Percentiles rank a stretch among this genome's conserved stretches.
Evolutionary conservation across 2,888 invertebrate species (phyloP).

Genomic region (Amphiduros pacificus): DNA sequence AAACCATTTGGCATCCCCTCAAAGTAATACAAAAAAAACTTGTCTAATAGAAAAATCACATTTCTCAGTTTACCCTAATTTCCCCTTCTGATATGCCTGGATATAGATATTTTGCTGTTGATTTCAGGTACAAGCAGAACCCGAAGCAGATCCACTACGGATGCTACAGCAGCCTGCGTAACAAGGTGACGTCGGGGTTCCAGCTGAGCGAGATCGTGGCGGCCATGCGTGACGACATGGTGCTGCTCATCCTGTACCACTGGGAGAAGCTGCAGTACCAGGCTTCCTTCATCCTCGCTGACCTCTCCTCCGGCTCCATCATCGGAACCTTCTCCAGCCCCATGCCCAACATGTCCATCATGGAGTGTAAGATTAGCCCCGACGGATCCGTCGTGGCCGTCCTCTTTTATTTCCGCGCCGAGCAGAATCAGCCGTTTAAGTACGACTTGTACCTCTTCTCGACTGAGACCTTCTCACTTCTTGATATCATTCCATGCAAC

Average conservation of each 20-base stretch:
- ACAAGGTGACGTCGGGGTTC: constrained; percentile 15
- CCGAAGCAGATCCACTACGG: constrained; percentile 15
- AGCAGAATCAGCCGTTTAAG: constrained; percentile 18
- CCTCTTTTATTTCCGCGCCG: constrained; percentile 25
- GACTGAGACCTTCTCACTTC: constrained; percentile 21
- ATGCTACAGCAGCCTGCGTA: constrained; percentile 10
- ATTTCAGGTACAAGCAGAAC: constrained; percentile 25
- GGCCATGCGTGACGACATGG: constrained; percentile 16
- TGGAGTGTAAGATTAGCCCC: constrained; percentile 30
- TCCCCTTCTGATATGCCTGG: too few relatives aligned
- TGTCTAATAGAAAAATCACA: too few relatives aligned
- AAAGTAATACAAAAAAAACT: too few relatives aligned
- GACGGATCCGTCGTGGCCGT: constrained; percentile 27
- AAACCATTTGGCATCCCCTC: too few relatives aligned
- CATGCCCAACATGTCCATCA: constrained; percentile 29
- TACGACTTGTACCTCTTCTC: constrained; percentile 31
- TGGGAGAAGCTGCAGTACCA: constrained; percentile 22
- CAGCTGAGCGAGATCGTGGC: constrained; percentile 22
- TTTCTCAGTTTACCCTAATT: too few relatives aligned
- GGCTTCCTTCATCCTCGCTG: constrained; percentile 23
- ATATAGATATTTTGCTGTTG: too few relatives aligned
- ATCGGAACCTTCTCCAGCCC: constrained; percentile 23
- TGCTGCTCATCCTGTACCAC: constrained; percentile 26
- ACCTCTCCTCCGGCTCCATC: constrained; percentile 12
- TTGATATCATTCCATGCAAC: constrained; percentile 24